A percentile compares a stretch with the other conserved stretches of the same genome.
These are phyloP conservation scores for Gymnocheta viridis DNA, from an alignment of 2,888 invertebrate species.

Conservation along the genomic window DNA sequence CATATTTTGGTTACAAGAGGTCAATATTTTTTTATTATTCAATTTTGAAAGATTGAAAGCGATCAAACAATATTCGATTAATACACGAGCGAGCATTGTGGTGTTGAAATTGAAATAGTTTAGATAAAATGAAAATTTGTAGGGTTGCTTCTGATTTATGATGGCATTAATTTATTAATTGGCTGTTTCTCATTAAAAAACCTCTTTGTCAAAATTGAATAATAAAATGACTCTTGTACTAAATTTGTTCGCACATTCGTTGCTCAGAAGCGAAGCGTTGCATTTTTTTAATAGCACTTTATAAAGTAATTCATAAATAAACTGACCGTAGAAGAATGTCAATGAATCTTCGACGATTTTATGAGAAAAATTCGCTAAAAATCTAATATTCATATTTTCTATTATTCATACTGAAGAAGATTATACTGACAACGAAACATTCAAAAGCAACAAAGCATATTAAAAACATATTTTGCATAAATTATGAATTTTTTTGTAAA, in stretches of 20 bases:
- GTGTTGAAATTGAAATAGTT: constrained; percentile 27
- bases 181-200: background rate
- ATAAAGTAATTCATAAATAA: background rate
- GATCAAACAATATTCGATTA: background rate
- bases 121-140: background rate
- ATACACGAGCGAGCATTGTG: background rate
- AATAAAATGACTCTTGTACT: background rate
- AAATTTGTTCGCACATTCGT: too few relatives aligned
- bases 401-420: too few relatives aligned
- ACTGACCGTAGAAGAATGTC: background rate
- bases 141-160: background rate
- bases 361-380: background rate
- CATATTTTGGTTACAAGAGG: constrained; percentile 30
- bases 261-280: too few relatives aligned
- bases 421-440: too few relatives aligned
- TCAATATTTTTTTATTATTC: constrained; percentile 35
- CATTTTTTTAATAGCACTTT: background rate
- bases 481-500: too few relatives aligned
- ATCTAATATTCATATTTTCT: background rate
- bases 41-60: constrained; percentile 8
- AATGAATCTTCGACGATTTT: background rate
- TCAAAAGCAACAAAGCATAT: too few relatives aligned
- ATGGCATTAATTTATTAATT: constrained; percentile 5
- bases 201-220: background rate
- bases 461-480: too few relatives aligned